Conservation (phyloP, 2,888 invertebrate genomes). For the Drosophila mimetica region DNA sequence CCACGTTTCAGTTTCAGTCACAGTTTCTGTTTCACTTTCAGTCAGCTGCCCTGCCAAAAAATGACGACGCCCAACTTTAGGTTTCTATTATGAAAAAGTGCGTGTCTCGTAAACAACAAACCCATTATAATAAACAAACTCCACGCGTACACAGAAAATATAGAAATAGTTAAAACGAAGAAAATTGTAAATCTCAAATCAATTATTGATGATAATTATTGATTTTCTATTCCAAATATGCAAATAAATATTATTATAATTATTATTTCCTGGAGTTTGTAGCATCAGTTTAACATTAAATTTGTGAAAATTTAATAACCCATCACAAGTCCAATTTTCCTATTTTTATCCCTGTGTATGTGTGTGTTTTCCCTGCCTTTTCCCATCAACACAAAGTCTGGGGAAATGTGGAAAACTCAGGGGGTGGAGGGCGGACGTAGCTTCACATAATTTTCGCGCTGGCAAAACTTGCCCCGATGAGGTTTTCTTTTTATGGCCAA, state of each 20-base stretch:
- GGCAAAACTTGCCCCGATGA: conserved; percentile 34
- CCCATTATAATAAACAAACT: conserved; percentile 49
- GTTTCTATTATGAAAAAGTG: conserved; percentile 51
- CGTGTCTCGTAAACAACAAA: conserved; percentile 58
- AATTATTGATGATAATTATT: too few relatives aligned
- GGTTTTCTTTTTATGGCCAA: conserved; percentile 49
- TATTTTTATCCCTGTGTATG: conserved; percentile 1
- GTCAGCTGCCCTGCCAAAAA: not conserved
- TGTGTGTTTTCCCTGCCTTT: not conserved
- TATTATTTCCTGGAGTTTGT: too few relatives aligned
- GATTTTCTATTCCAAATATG: too few relatives aligned
- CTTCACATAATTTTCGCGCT: conserved; percentile 42
- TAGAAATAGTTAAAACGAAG: not conserved
- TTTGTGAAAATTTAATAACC: too few relatives aligned
- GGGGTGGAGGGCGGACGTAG: not conserved
- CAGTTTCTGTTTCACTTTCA: too few relatives aligned
- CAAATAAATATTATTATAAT: too few relatives aligned
- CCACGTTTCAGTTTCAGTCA: conserved; percentile 11
- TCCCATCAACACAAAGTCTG: not conserved
- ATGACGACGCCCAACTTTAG: conserved; percentile 33
- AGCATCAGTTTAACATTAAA: too few relatives aligned
- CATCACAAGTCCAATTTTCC: too few relatives aligned
- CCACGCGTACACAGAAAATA: conserved; percentile 1
- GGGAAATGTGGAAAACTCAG: not conserved
- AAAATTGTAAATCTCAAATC: too few relatives aligned